These are phyloP conservation scores for Leptinotarsa rubiginosa DNA, from an alignment of 2,888 invertebrate genomes.

Conservation along the genomic window DNA sequence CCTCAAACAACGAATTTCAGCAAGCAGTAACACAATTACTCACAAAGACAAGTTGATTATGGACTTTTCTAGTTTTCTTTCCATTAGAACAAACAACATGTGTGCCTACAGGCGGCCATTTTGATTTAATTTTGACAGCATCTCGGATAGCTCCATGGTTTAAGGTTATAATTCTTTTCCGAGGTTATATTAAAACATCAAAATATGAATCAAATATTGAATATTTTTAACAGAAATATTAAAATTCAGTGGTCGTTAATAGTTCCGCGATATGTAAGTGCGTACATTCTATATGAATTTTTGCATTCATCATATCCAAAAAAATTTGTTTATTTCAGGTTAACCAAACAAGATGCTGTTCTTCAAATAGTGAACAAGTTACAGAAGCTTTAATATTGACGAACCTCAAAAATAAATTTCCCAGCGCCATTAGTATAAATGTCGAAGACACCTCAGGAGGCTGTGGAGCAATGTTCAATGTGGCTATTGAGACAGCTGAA, in stretches of 20 bases:
- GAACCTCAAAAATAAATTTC: slow-evolving; percentile 68
- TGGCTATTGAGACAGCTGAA: slow-evolving; percentile 75
- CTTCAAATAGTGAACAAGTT: slow-evolving; percentile 33
- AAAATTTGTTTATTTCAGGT: slow-evolving; percentile 18
- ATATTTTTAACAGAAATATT: not conserved
- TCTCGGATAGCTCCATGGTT: too few relatives aligned
- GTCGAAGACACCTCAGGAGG: slow-evolving; percentile 83
- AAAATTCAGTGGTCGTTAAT: not conserved
- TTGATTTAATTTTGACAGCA: too few relatives aligned
- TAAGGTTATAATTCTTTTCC: too few relatives aligned
- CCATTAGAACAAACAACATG: too few relatives aligned
- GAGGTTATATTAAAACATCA: not conserved
- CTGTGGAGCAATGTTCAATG: slow-evolving; percentile 86
- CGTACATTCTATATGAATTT: not conserved
- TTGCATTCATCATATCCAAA: not conserved
- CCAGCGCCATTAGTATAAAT: slow-evolving; percentile 73
- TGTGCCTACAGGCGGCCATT: too few relatives aligned
- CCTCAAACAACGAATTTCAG: too few relatives aligned
- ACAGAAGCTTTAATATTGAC: slow-evolving; percentile 62
- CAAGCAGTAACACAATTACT: too few relatives aligned
- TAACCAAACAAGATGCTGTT: slow-evolving; percentile 20
- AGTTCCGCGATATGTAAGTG: not conserved
- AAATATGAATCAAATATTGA: not conserved
- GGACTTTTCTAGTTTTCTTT: too few relatives aligned
- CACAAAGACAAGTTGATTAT: too few relatives aligned